These are phyloP conservation scores for Azemiops feae DNA, from an alignment of 2,113 vertebrate genomes.

Conservation along the genomic window DNA sequence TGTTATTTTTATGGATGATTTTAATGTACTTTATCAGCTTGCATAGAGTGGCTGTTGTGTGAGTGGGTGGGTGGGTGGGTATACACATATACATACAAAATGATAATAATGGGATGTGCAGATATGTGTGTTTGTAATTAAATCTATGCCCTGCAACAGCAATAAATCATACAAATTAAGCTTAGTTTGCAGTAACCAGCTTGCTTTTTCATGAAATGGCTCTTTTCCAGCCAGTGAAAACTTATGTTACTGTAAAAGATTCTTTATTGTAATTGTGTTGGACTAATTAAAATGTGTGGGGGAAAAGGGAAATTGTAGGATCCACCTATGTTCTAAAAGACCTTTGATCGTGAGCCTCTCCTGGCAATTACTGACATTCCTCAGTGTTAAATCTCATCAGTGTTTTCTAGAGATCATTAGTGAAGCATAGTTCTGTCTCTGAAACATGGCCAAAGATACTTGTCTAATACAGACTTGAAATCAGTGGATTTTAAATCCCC, in stretches of 20 bases:
- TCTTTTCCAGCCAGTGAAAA: not conserved
- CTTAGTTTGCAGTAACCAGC: not conserved
- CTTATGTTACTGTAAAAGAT: not conserved
- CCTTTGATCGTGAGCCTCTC: constrained; percentile 29
- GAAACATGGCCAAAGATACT: constrained; percentile 44
- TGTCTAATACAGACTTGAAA: constrained; percentile 17
- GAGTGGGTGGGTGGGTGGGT: not conserved
- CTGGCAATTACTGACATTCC: constrained; percentile 33
- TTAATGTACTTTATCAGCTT: not conserved
- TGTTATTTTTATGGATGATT: not conserved
- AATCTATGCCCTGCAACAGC: not conserved
- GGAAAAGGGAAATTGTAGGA: not conserved
- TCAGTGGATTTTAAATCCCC: not conserved
- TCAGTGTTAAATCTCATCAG: constrained; percentile 27
- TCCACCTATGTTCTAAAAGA: not conserved
- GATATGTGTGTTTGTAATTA: not conserved
- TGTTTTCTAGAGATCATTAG: constrained; percentile 57
- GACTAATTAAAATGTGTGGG: not conserved
- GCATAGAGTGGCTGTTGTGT: not conserved
- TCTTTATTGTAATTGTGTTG: not conserved
- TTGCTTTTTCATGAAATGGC: not conserved
- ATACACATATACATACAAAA: not conserved
- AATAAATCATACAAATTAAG: not conserved
- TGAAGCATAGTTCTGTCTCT: constrained; percentile 38
- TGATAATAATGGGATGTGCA: not conserved